Evolutionary conservation across 2,888 invertebrate genomes (phyloP).

Genomic region (Noctua janthe): DNA sequence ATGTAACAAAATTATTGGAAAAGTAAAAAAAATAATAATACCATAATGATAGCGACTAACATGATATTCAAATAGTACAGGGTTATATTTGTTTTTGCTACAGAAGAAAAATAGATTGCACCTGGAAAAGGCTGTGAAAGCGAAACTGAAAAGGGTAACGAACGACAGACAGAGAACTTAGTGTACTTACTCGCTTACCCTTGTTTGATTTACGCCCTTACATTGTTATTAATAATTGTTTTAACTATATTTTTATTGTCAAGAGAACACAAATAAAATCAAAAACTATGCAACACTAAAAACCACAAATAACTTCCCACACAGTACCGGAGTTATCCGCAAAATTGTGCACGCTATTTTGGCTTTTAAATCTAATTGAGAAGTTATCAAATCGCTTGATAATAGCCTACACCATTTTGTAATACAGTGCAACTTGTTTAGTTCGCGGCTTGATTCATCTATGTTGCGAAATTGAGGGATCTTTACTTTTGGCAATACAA

Average conservation of each 20-base stretch:
- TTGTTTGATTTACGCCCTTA: slow-evolving; percentile 84
- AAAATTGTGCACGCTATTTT: slow-evolving; percentile 66
- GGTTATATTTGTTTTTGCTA: slow-evolving; percentile 88
- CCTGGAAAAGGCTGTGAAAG: slow-evolving; percentile 89
- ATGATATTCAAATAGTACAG: slow-evolving; percentile 71
- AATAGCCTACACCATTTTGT: slow-evolving; percentile 56
- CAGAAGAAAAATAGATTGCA: slow-evolving; percentile 91
- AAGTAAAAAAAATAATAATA: slow-evolving; percentile 34
- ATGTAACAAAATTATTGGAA: slow-evolving; percentile 11
- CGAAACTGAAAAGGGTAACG: slow-evolving; percentile 89
- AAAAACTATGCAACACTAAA: slow-evolving; percentile 44
- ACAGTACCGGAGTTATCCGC: slow-evolving; percentile 15
- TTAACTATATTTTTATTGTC: slow-evolving; percentile 72
- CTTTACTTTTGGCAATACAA: slow-evolving; percentile 31
- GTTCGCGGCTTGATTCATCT: slow-evolving; percentile 34
- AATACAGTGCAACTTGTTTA: slow-evolving; percentile 27
- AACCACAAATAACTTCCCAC: slow-evolving; percentile 26
- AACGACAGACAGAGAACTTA: slow-evolving; percentile 81
- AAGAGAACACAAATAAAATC: slow-evolving; percentile 71
- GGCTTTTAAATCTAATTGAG: slow-evolving; percentile 23
- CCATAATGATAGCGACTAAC: slow-evolving; percentile 66
- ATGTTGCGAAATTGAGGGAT: slow-evolving; percentile 38
- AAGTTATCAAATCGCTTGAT: slow-evolving; percentile 37
- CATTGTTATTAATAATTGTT: slow-evolving; percentile 73
- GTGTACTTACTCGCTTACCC: slow-evolving; percentile 88